Conservation (phyloP, 2,888 invertebrate species). For the Microctonus brassicae region DNA sequence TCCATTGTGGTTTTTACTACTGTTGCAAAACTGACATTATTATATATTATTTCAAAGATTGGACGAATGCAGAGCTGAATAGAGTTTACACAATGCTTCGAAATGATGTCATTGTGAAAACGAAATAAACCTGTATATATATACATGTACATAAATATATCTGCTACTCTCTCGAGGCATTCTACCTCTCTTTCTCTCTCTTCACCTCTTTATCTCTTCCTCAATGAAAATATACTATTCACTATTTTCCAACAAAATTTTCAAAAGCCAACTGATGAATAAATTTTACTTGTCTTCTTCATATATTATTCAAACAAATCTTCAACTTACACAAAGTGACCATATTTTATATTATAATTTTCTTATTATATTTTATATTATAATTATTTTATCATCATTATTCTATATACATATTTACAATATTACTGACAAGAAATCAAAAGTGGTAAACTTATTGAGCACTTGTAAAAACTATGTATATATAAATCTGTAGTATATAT, state of each 20-base stretch:
- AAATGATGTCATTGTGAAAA: conserved; percentile 66
- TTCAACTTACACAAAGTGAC: not conserved
- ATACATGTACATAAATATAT: no score
- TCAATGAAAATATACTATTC: not conserved
- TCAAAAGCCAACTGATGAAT: not conserved
- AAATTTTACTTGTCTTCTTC: not conserved
- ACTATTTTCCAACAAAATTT: not conserved
- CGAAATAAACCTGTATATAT: conserved; percentile 64
- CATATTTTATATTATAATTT: not conserved
- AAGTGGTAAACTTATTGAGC: conserved; percentile 11
- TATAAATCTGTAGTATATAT: not conserved
- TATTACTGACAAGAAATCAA: conserved; percentile 19
- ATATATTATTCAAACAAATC: not conserved
- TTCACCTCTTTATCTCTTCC: not conserved
- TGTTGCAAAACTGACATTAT: no score
- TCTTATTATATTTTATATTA: not conserved
- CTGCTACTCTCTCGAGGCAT: conserved; percentile 41
- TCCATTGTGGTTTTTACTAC: no score
- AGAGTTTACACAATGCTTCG: conserved; percentile 62
- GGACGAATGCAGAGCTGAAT: conserved; percentile 53
- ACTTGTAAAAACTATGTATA: not conserved
- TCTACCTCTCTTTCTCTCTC: not conserved
- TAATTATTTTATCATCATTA: not conserved
- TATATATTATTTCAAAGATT: conserved; percentile 24
- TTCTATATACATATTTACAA: not conserved